Evolutionary conservation across 2,113 vertebrate species (phyloP), one percentile per base, ranked within the genome.

Genomic region (Chiloscyllium plagiosum): DNA sequence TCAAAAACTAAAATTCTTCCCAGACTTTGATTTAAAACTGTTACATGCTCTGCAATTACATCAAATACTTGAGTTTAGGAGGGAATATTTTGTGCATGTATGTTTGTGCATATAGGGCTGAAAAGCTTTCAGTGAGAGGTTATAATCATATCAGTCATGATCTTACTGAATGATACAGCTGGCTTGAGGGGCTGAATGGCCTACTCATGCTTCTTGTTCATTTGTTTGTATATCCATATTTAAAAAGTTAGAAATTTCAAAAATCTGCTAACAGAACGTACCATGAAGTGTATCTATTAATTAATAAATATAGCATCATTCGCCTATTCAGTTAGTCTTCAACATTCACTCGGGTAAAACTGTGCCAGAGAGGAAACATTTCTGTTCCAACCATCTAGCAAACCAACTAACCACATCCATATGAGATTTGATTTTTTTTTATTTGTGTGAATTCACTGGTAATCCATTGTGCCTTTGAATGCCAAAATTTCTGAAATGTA

Each of bases 401-500:
- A 66, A 52, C 8, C 37, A 22, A 50, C 69, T 94, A 13, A 72
- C 94, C 3, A 95, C 42, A 47, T 72, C 68, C 69, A 72, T 47
- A 33, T 95, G 66, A 52, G 94, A 95, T 50, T 72, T 95, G 66
- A 24, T 72, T 33, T 26, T 70, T 70, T 94, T 69, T 94, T 69
- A 94, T 94, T 94, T 94, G 92, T 69, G 22, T 20, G 68, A 95
- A 72, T 20, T 47, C 24, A 22, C 56, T 65, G 33, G 56, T n/a
- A 92, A 92, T 65, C 33, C 7, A n/a, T 93, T 70, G 72, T 52
- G 24, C 24, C 69, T 72, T 56, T 65, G 56, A 92, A 92, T 92
- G 70, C 93, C 50, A 22, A 20, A 95, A 29, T 61, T 95, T 26
- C 20, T 95, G 37, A 29, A 95, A 69, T 72, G 13, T 24, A 70